Evolutionary conservation across 2,888 invertebrate genomes (phyloP), one percentile per base, ranked within the genome.

Genomic region (Eubasilissa splendida): DNA sequence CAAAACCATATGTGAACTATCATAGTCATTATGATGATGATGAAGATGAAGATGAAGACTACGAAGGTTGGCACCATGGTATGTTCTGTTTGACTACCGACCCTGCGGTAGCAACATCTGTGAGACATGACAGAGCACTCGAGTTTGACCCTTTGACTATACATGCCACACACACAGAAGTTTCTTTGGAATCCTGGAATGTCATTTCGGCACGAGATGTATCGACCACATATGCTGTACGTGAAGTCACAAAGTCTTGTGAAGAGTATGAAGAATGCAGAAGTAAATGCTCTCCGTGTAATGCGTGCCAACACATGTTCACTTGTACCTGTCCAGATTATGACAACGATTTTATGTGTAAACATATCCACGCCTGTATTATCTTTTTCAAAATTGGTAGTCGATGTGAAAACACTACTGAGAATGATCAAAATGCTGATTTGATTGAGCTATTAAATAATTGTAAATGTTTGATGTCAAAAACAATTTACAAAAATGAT

Each of bases 311-410:
- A 9, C 60, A 60, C 60, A 60, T 9, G 14, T 60, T 60, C 14
- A 60, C 8, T 8, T 60, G 60, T n/a, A 22, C 60, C 14, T 60
- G 60, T 60, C 14, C n/a, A 10, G 66, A 66, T 31, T 66, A 66
- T 1, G 9, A 12, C 7, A 12, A 66, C 11, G 33, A n/a, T 10
- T 31, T 31, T 33, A 11, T 66, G 50, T 66, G 66, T 9, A 66
- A 12, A n/a, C 50, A 66, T 7, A 66, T 66, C 66, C 50, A 50
- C n/a, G 50, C 66, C n/a, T 60, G 60, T 7, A 66, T 42, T 66
- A 66, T 66, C 3, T 31, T 31, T 60, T 60, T n/a, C 60, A 60
- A 60, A n/a, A 14, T 8, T 60, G 60, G 60, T 60, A 22, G 12
- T 14, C 22, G 14, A n/a, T 60, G 60, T 14, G n/a, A 14, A 60